Evolutionary conservation across 2,113 vertebrate species (phyloP).

Genomic region (Eudyptes chrysolophus): DNA sequence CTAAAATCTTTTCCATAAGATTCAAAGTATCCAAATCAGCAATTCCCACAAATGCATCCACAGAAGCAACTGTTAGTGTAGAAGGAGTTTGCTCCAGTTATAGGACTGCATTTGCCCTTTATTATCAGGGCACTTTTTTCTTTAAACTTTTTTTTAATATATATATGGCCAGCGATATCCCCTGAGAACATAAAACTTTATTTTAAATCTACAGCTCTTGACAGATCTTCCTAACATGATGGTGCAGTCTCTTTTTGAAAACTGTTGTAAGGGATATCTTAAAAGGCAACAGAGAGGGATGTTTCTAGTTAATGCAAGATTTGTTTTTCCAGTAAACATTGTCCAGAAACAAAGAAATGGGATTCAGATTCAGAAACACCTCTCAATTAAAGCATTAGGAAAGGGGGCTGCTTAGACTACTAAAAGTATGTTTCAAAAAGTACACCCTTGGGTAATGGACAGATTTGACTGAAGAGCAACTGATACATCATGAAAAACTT

Average conservation of each 20-base stretch:
- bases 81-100: neutral
- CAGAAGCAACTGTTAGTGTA: neutral
- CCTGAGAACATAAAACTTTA: neutral
- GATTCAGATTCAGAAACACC: neutral
- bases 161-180: neutral
- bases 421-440: neutral
- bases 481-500: neutral
- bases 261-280: neutral
- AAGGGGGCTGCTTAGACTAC: neutral
- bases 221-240: fast-evolving
- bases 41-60: neutral
- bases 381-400: neutral
- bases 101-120: neutral
- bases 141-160: neutral
- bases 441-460: neutral
- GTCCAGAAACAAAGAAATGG: neutral
- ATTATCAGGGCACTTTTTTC: neutral
- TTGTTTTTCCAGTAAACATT: neutral
- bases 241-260: neutral
- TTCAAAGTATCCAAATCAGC: neutral
- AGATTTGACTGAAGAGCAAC: neutral
- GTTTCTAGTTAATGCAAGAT: neutral
- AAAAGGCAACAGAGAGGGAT: neutral
- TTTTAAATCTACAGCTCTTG: neutral
- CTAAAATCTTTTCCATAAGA: neutral